Percentiles rank a stretch among this genome's conserved stretches.
Conservation (phyloP, 1,140 invertebrate genomes). For the Phthorimaea operculella region DNA sequence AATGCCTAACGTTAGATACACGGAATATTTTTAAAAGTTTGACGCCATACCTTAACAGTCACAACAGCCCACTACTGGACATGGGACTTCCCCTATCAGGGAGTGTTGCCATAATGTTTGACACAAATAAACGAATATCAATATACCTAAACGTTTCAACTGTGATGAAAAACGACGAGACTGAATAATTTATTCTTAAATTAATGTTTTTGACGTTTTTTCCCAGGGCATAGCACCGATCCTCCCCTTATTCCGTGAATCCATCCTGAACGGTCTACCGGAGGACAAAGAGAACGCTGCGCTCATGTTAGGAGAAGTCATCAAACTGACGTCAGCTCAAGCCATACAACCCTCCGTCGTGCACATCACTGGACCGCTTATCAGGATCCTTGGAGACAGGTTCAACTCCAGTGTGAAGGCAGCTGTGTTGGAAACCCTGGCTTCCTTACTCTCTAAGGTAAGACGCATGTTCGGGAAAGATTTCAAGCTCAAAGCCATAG, state of each 20-base stretch:
- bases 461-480: constrained; percentile 86
- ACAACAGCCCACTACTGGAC: too few relatives aligned
- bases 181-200: too few relatives aligned
- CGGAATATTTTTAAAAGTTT: too few relatives aligned
- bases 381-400: constrained; percentile 96
- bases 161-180: too few relatives aligned
- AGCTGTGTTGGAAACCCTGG: constrained; percentile 94
- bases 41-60: too few relatives aligned
- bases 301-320: constrained; percentile 93
- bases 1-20: too few relatives aligned
- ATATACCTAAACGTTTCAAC: too few relatives aligned
- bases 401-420: constrained; percentile 95
- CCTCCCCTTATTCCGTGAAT: constrained; percentile 94
- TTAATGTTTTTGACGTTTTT: not conserved
- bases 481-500: constrained; percentile 85
- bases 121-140: too few relatives aligned
- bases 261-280: constrained; percentile 92
- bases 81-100: too few relatives aligned
- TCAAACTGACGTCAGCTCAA: constrained; percentile 83
- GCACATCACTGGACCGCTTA: constrained; percentile 96
- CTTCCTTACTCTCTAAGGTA: constrained; percentile 90
- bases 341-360: constrained; percentile 95
- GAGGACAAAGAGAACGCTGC: constrained; percentile 96
- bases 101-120: too few relatives aligned
- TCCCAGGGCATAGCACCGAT: constrained; percentile 88